phyloP scores from a whole-genome alignment of 2,797 vertebrate genomes.

The Chloroceryle inda region DNA sequence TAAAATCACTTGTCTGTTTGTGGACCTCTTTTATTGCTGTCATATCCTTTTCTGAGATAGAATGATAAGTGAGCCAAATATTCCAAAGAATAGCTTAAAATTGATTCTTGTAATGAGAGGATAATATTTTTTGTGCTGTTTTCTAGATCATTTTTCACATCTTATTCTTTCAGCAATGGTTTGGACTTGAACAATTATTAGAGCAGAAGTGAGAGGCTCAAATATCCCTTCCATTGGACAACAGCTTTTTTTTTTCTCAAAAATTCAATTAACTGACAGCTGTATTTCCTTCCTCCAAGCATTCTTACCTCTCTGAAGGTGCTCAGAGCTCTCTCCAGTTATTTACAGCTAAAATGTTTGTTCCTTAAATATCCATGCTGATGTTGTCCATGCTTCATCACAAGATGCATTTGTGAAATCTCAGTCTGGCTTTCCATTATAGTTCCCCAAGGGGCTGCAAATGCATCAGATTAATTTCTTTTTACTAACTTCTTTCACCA shows the following conservation, averaged over 20 bases:
- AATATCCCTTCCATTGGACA: slow-evolving; percentile 1
- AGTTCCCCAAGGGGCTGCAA: background rate
- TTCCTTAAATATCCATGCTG: background rate
- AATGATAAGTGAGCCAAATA: background rate
- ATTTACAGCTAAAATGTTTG: background rate
- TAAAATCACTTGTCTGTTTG: background rate
- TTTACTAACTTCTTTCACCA: background rate
- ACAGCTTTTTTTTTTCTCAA: background rate
- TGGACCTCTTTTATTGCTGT: slow-evolving; percentile 4
- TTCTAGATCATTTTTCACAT: background rate
- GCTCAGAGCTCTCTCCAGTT: background rate
- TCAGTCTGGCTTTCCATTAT: background rate
- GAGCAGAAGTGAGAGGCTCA: background rate
- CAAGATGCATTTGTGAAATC: background rate
- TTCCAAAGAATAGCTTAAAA: background rate
- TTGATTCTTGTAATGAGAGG: background rate
- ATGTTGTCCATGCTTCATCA: background rate
- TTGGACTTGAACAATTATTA: background rate
- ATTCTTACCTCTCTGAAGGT: background rate
- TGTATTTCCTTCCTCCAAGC: background rate
- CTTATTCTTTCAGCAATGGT: background rate
- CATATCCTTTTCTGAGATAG: slow-evolving; percentile 11
- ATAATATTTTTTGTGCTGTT: background rate
- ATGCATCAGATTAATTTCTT: background rate
- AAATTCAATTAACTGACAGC: background rate